Percentiles rank a stretch among this genome's conserved stretches.
Evolutionary conservation across 1,140 invertebrate genomes (phyloP).

Genomic region (Euura lappo): DNA sequence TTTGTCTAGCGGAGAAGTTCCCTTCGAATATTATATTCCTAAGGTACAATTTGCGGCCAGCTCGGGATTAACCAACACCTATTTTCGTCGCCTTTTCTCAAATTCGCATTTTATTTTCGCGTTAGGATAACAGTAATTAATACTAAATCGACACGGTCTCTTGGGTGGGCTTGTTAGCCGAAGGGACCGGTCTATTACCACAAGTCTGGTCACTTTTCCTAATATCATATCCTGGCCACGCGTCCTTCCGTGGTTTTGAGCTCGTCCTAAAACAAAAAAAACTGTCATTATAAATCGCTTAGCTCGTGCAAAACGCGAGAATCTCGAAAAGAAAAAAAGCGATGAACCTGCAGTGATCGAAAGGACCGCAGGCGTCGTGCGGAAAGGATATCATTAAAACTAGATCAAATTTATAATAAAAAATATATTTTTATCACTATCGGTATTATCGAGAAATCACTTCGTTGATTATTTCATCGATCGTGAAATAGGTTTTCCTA

Average conservation of each 20-base stretch:
- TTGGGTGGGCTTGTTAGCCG: constrained; percentile 13
- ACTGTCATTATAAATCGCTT: constrained; percentile 8
- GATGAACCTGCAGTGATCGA: no score
- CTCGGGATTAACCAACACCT: not conserved
- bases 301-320: not conserved
- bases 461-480: no score
- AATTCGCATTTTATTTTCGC: constrained; percentile 4
- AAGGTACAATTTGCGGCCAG: constrained; percentile 8
- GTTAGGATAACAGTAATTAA: not conserved
- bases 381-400: no score
- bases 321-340: no score
- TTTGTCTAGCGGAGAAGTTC: no score
- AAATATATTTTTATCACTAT: no score
- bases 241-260: not conserved
- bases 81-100: not conserved
- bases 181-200: constrained; percentile 10
- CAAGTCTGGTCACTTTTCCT: not conserved
- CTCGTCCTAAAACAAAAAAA: not conserved
- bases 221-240: not conserved
- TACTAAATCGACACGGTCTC: constrained; percentile 7
- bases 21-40: not conserved
- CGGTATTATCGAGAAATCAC: no score
- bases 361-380: no score
- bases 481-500: no score
- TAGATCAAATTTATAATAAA: no score